Base-by-base conservation (phyloP, 2,797 vertebrate genomes). In the Trachurus trachurus region DNA sequence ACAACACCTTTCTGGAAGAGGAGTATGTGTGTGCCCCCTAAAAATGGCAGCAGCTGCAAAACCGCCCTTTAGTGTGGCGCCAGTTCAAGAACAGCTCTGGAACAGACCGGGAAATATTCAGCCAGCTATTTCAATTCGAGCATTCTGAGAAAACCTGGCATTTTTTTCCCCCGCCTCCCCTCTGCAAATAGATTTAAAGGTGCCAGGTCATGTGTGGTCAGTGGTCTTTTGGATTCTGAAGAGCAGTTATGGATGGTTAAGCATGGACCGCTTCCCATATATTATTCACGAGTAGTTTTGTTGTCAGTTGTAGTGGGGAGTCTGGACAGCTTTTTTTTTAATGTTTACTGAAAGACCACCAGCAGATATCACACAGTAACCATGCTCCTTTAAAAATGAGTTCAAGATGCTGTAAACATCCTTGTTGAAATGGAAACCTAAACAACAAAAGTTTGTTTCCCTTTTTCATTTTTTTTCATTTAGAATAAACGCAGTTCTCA, bases 121-220 rank as follows among this genome's bases (percentile, higher is more conserved):
- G 64, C 84, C 81, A 84, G 72, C 59, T 16, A 56, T 85, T 85
- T 74, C 60, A 82, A 59, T 75, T 52, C 31, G 22, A 77, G 71
- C 39, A 53, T 53, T 69, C 56, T 1, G 8, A 34, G 76, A 57
- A 76, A 84, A 71, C 31, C 66, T 53, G 59, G 61, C 16, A 12
- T 71, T 80, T 80, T 74, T 71, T 37, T 7, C 34, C 34, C 34
- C 26, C 26, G 1, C 26, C 26, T 34, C 31, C 31, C 34, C 34
- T 61, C 71, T 82, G 47, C 78, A 63, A 66, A 84, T 71, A 66
- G 62, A 70, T 85, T 78, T 71, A 21, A 81, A 80, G 62, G 60
- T 83, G 71, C 74, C 86, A 78, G 66, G 80, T 80, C 69, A 74
- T 85, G 83, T 82, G 74, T 70, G 72, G 83, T 82, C 69, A 45